Conservation (phyloP, 1,140 invertebrate species). For the Pseudomyrmex sp. region DNA sequence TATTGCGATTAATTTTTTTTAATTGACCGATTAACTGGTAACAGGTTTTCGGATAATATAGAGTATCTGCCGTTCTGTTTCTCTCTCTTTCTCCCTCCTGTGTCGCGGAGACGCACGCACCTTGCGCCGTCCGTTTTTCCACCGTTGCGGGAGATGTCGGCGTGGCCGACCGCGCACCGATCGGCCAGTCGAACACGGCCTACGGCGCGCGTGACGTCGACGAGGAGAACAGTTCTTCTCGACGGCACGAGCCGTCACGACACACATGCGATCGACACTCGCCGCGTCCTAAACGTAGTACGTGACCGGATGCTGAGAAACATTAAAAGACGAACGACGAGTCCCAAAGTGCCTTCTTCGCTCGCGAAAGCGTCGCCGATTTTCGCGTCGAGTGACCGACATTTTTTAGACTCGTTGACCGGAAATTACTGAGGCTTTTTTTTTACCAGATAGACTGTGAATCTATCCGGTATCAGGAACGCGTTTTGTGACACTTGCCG, state of each 20-base stretch:
- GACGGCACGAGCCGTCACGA: conserved; percentile 24
- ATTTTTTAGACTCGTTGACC: background rate
- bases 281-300: conserved; percentile 23
- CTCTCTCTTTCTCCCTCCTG: too few relatives aligned
- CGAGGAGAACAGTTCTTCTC: background rate
- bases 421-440: background rate
- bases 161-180: conserved; percentile 47
- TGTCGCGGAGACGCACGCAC: background rate
- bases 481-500: background rate
- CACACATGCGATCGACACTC: conserved; percentile 39
- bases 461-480: conserved; percentile 13
- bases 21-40: background rate
- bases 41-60: background rate
- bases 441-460: background rate
- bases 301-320: conserved; percentile 42
- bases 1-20: background rate
- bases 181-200: conserved; percentile 69
- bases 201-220: conserved; percentile 31
- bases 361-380: background rate
- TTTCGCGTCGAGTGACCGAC: too few relatives aligned
- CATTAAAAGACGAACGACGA: conserved; percentile 24
- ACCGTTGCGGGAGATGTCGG: background rate
- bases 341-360: conserved; percentile 5
- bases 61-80: too few relatives aligned
- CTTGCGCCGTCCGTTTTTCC: conserved; percentile 11